Percentiles rank a stretch among this genome's conserved stretches.
Evolutionary conservation across 2,113 vertebrate genomes (phyloP).

Genomic region (Catharus fuscescens): DNA sequence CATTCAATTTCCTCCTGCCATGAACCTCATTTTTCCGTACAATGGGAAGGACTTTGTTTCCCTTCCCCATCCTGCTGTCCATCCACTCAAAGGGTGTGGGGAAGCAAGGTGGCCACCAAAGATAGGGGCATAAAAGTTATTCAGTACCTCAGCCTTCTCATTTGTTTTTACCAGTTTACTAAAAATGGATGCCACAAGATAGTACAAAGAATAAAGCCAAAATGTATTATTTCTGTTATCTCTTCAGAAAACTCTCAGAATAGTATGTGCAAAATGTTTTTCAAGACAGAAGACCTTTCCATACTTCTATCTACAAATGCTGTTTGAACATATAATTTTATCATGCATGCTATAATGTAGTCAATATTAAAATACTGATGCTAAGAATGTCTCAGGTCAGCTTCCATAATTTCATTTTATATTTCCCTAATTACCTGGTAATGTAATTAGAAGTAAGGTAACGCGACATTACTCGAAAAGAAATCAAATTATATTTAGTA

Average conservation of each 20-base stretch:
- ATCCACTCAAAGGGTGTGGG: neutral
- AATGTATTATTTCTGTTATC: neutral
- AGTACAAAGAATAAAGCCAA: neutral
- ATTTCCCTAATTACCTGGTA: neutral
- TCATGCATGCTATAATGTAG: neutral
- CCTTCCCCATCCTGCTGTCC: neutral
- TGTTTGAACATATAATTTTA: neutral
- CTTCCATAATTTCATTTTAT: conserved; percentile 12
- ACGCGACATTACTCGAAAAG: conserved; percentile 22
- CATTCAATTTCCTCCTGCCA: neutral
- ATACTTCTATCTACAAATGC: neutral
- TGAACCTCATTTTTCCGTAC: neutral
- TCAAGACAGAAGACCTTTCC: neutral
- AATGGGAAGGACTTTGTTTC: neutral
- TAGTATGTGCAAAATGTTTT: neutral
- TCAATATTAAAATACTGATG: neutral
- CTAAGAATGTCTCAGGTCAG: neutral
- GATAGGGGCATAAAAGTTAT: neutral
- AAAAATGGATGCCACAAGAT: neutral
- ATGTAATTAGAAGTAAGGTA: neutral
- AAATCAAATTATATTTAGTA: conserved; percentile 17
- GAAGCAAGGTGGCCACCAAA: neutral
- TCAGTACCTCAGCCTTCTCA: neutral
- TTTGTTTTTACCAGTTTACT: neutral
- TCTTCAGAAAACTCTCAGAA: neutral